Conservation (phyloP, 2,113 vertebrate genomes). For the Trichomycterus rosablanca region DNA sequence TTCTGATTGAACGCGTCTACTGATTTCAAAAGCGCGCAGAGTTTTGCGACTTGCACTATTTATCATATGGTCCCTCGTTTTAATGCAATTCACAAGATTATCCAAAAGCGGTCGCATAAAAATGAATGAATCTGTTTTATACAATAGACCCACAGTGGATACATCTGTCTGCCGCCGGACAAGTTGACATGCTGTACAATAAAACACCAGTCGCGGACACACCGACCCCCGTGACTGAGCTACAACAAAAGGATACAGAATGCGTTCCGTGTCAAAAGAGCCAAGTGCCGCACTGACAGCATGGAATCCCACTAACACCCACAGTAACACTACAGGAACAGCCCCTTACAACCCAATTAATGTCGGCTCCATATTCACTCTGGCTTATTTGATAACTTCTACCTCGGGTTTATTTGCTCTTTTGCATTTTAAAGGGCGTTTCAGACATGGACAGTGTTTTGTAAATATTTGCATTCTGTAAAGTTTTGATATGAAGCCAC, state of each 20-base stretch:
- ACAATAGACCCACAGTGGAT: too few species aligned
- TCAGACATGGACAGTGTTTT: neutral
- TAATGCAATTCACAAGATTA: too few species aligned
- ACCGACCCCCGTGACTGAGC: conserved; percentile 16
- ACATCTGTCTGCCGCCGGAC: conserved; percentile 70
- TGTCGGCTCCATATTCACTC: conserved; percentile 6
- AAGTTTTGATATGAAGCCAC: too few species aligned
- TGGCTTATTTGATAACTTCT: conserved; percentile 1
- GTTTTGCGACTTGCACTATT: too few species aligned
- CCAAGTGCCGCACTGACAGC: conserved; percentile 25
- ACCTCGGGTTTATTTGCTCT: neutral
- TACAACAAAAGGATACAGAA: conserved; percentile 37
- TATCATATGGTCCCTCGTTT: too few species aligned
- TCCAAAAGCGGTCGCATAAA: too few species aligned
- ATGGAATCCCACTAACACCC: conserved; percentile 6
- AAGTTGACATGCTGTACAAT: conserved; percentile 74
- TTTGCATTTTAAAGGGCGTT: neutral
- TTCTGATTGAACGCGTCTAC: too few species aligned
- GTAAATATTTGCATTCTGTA: neutral
- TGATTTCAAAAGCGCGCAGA: too few species aligned
- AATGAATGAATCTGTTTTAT: too few species aligned
- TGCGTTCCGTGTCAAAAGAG: conserved; percentile 27
- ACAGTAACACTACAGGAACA: conserved; percentile 10
- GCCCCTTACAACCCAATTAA: conserved; percentile 31
- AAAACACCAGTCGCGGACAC: conserved; percentile 69